Evolutionary conservation across 2,888 invertebrate genomes (phyloP).

Genomic region (Agonopterix arenella): DNA sequence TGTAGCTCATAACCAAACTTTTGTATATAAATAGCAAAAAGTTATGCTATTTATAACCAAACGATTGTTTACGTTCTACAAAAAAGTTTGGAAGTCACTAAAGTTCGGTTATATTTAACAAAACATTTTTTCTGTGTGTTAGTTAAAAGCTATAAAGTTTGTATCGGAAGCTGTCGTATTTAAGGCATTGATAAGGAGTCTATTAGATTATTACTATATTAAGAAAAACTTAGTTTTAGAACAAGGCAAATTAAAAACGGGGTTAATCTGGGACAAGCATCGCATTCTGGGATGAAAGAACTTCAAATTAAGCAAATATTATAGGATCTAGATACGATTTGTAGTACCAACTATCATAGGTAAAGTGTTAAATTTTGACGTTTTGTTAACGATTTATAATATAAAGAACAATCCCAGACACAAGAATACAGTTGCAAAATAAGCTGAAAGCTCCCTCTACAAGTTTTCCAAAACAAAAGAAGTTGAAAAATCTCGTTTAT

Average conservation of each 20-base stretch:
- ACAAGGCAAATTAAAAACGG: slow-evolving; percentile 33
- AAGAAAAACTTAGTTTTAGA: neutral
- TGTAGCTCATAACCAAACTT: too few relatives aligned
- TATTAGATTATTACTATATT: neutral
- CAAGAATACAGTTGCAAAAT: slow-evolving; percentile 48
- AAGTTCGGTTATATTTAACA: too few relatives aligned
- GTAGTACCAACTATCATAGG: neutral
- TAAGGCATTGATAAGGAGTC: neutral
- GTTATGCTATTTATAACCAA: too few relatives aligned
- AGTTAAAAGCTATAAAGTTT: neutral
- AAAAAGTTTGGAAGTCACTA: too few relatives aligned
- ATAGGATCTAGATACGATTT: neutral
- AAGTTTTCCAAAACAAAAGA: neutral
- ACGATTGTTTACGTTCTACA: too few relatives aligned
- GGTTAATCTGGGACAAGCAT: slow-evolving; percentile 41
- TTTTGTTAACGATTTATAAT: neutral
- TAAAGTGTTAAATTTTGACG: neutral
- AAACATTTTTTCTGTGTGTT: too few relatives aligned
- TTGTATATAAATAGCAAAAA: too few relatives aligned
- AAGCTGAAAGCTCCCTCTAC: slow-evolving; percentile 27
- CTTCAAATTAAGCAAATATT: neutral
- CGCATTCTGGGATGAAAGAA: slow-evolving; percentile 47
- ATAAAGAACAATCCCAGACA: slow-evolving; percentile 41
- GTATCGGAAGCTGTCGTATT: neutral
- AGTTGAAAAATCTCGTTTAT: neutral